phyloP scores from a whole-genome alignment of 2,113 vertebrate species.

The Talpa occidentalis region DNA sequence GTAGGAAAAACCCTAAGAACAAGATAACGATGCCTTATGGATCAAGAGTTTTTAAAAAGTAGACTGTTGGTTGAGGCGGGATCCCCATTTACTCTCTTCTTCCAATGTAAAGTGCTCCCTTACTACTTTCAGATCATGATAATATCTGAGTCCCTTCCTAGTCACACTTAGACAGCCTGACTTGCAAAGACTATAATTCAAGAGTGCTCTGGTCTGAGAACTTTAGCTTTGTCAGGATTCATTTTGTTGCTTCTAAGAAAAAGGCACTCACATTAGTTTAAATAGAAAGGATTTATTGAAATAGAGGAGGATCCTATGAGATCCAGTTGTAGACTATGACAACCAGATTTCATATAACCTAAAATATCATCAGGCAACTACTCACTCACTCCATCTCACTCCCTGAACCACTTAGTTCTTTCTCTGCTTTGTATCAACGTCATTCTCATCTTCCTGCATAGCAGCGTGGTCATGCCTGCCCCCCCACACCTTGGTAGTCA shows the following conservation, averaged over 20 bases:
- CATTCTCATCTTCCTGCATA: background rate
- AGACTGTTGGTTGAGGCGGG: background rate
- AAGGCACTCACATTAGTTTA: background rate
- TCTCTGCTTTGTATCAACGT: background rate
- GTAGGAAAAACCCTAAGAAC: background rate
- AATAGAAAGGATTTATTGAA: background rate
- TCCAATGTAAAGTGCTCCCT: background rate
- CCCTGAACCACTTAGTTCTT: background rate
- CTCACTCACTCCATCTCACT: background rate
- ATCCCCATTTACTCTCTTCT: background rate
- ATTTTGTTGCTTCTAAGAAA: background rate
- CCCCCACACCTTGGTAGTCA: background rate
- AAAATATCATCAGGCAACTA: background rate
- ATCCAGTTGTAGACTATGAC: background rate
- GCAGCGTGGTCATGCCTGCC: background rate
- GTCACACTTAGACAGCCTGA: background rate
- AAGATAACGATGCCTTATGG: background rate
- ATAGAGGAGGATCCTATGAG: background rate
- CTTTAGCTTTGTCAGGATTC: background rate
- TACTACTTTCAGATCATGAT: background rate
- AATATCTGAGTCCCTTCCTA: background rate
- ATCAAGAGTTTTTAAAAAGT: conserved; percentile 6
- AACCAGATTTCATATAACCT: background rate
- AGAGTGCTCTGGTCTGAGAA: background rate
- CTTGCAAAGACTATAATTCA: background rate